A percentile compares a stretch with the other conserved stretches of the same genome.
Conservation (phyloP, 2,888 invertebrate species). For the Chorisops tibialis region DNA sequence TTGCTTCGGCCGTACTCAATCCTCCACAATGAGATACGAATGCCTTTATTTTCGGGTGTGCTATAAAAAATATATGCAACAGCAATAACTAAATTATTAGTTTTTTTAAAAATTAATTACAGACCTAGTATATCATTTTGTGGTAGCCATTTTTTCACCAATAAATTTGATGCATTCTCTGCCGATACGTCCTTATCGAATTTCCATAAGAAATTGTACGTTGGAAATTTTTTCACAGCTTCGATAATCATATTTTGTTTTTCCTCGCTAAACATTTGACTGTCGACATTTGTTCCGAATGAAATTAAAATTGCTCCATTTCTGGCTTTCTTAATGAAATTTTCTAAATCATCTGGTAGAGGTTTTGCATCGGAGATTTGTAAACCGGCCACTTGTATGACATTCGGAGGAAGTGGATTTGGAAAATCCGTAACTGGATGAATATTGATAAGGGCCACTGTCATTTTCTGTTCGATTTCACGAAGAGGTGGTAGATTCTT, state of each 20-base stretch:
- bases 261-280: slow-evolving; percentile 27
- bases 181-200: slow-evolving; percentile 36
- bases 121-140: slow-evolving; percentile 51
- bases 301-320: slow-evolving; percentile 39
- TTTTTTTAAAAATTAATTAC: too few relatives aligned
- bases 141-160: slow-evolving; percentile 53
- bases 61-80: too few relatives aligned
- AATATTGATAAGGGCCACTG: slow-evolving; percentile 33
- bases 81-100: too few relatives aligned
- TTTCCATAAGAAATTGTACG: slow-evolving; percentile 41
- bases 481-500: slow-evolving; percentile 33
- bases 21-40: slow-evolving; percentile 45
- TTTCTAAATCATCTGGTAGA: slow-evolving; percentile 28
- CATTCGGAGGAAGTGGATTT: slow-evolving; percentile 33
- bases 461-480: slow-evolving; percentile 37
- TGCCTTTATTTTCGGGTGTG: slow-evolving; percentile 39
- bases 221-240: slow-evolving; percentile 37
- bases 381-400: slow-evolving; percentile 36
- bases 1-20: slow-evolving; percentile 43
- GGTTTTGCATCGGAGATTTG: slow-evolving; percentile 34
- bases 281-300: slow-evolving; percentile 38
- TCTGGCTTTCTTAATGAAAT: slow-evolving; percentile 35
- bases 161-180: slow-evolving; percentile 44
- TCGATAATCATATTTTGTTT: slow-evolving; percentile 34
- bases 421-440: slow-evolving; percentile 32